Base-by-base conservation (phyloP, 1,140 invertebrate species). In the Leptinotarsa undecemlineata region DNA sequence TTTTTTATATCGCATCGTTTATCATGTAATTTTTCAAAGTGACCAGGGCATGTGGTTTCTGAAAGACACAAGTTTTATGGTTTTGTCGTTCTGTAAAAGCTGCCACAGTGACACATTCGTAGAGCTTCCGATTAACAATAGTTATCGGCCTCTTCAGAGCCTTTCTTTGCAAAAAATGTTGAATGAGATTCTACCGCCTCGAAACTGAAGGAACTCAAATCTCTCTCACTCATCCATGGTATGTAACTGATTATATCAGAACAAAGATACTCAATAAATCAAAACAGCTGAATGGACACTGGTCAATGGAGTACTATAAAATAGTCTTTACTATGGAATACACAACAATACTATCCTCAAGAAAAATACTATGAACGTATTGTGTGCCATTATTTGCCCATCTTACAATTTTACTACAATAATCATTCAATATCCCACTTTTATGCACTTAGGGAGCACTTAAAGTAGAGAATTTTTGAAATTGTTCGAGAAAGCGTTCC, bases 381-480 rank as follows among this genome's bases (percentile, higher is more conserved):
- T 66, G n/a, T 66, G n/a, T 17, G 21, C 20, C 6, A 66, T 66
- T 66, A 21, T 66, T 66, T 66, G 14, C 20, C n/a, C n/a, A 21
- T 66, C 26, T 66, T 66, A 66, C 63, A 66, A 66, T 66, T 66
- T 66, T 23, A 21, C 20, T 66, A 66, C 63, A 23, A 66, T 33
- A 66, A 66, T 66, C 21, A 66, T 33, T 66, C 63, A 66, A 66
- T 66, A 66, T 66, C 63, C 63, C 26, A 21, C 26, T 66, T 66
- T 21, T 15, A 66, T 23, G 20, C 26, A 66, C 63, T 33, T 23
- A 66, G 63, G 17, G 26, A 33, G 63, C 63, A 66, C 63, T 66
- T 66, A 66, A 66, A 66, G 20, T 66, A 23, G 63, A 66, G 20
- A 21, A 66, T 23, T 23, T 66, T 66, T 23, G 3, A 66, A 66